Conservation (phyloP, 1,140 invertebrate genomes). For the Drosophila kanapiae region DNA sequence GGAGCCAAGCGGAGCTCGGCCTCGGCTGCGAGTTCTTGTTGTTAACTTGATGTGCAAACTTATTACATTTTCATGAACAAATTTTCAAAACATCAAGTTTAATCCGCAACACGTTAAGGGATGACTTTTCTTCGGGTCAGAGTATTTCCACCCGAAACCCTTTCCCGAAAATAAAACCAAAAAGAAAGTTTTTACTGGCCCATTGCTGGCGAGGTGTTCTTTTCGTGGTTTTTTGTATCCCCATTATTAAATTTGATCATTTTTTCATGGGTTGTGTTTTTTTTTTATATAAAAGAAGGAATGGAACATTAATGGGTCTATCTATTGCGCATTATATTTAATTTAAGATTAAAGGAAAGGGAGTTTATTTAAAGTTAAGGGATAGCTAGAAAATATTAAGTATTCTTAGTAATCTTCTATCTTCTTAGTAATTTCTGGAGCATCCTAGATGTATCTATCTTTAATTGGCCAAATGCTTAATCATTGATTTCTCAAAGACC, state of each 20-base stretch:
- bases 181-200: constrained; percentile 19
- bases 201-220: constrained; percentile 8
- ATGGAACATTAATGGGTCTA: not conserved
- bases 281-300: not conserved
- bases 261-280: not conserved
- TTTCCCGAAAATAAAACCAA: constrained; percentile 1
- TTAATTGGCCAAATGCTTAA: not conserved
- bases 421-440: not conserved
- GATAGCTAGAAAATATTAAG: too few relatives aligned
- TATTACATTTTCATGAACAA: constrained; percentile 48
- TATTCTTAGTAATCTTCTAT: not conserved
- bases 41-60: constrained; percentile 42
- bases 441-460: too few relatives aligned
- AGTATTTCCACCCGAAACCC: not conserved
- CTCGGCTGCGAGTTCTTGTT: constrained; percentile 8
- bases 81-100: constrained; percentile 40
- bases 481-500: not conserved
- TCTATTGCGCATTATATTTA: not conserved
- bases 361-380: not conserved
- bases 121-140: constrained; percentile 18
- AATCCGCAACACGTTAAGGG: constrained; percentile 43
- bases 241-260: constrained; percentile 19
- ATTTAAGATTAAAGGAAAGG: not conserved
- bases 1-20: not conserved
- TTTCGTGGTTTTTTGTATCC: constrained; percentile 2